Percentiles rank a stretch among this genome's conserved stretches.
These are phyloP conservation scores for Azemiops feae DNA, from an alignment of 2,113 vertebrate genomes.

Conservation along the genomic window DNA sequence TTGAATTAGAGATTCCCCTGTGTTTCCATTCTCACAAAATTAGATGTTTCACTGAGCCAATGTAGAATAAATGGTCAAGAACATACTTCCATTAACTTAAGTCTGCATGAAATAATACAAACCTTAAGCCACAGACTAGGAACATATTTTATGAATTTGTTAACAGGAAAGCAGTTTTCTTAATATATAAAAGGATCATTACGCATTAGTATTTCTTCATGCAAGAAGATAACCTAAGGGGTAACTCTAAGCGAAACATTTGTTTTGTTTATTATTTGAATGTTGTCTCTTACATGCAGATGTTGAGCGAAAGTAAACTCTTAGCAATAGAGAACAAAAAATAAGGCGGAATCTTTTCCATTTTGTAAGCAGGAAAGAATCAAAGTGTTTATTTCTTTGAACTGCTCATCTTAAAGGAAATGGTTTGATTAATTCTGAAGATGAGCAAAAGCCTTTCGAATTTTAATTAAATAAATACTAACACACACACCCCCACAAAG, in stretches of 20 bases:
- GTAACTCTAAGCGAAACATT: neutral
- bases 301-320: neutral
- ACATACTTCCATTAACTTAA: neutral
- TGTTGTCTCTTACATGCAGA: neutral
- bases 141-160: slow-evolving; percentile 10
- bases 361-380: slow-evolving; percentile 10
- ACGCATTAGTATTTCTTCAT: neutral
- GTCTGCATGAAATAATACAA: neutral
- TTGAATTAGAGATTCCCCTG: neutral
- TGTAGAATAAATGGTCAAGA: neutral
- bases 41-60: neutral
- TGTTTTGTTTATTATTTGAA: neutral
- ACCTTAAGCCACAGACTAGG: neutral
- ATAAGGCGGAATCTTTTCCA: neutral
- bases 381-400: slow-evolving; percentile 1
- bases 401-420: neutral
- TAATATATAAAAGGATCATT: slow-evolving; percentile 5
- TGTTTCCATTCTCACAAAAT: neutral
- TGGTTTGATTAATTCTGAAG: slow-evolving; percentile 8
- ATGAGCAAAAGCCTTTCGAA: neutral
- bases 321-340: neutral
- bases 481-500: neutral
- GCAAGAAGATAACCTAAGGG: neutral
- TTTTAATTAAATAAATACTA: neutral
- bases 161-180: slow-evolving; percentile 10